phyloP scores from a whole-genome alignment of 2,888 invertebrate genomes.

The Eilema griseolum region DNA sequence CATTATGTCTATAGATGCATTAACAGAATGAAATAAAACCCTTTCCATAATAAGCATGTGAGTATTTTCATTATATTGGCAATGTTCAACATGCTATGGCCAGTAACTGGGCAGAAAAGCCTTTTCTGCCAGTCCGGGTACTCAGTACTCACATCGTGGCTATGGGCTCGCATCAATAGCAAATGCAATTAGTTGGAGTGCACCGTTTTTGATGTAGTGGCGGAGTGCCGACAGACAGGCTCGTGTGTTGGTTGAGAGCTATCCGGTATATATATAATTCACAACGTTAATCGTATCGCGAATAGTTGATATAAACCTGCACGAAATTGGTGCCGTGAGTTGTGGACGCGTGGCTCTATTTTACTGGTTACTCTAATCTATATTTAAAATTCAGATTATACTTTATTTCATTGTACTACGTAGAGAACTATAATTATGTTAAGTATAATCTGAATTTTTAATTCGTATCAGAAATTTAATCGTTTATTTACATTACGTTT shows the following conservation, averaged over 20 bases:
- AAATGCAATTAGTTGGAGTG: slow-evolving; percentile 86
- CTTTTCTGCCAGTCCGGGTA: slow-evolving; percentile 20
- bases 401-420: too few species aligned
- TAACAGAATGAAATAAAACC: slow-evolving; percentile 43
- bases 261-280: slow-evolving; percentile 74
- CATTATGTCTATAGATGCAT: slow-evolving; percentile 35
- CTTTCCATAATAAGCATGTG: slow-evolving; percentile 45
- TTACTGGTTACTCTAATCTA: not conserved
- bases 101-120: slow-evolving; percentile 16
- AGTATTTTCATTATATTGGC: slow-evolving; percentile 50
- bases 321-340: slow-evolving; percentile 48
- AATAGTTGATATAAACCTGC: slow-evolving; percentile 57
- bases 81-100: slow-evolving; percentile 54
- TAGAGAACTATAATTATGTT: too few species aligned
- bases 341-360: not conserved
- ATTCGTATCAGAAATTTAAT: not conserved
- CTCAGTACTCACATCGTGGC: slow-evolving; percentile 61
- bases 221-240: slow-evolving; percentile 64
- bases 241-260: slow-evolving; percentile 64
- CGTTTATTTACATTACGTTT: not conserved
- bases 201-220: slow-evolving; percentile 85
- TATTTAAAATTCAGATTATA: too few species aligned
- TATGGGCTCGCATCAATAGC: slow-evolving; percentile 78
- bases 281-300: slow-evolving; percentile 63
- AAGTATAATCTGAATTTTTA: not conserved